A percentile compares a stretch with the other conserved stretches of the same genome.
Evolutionary conservation across 92 coral and sea anemone genomes (phyloP).

Genomic region (Umimayanthus chanpuru): DNA sequence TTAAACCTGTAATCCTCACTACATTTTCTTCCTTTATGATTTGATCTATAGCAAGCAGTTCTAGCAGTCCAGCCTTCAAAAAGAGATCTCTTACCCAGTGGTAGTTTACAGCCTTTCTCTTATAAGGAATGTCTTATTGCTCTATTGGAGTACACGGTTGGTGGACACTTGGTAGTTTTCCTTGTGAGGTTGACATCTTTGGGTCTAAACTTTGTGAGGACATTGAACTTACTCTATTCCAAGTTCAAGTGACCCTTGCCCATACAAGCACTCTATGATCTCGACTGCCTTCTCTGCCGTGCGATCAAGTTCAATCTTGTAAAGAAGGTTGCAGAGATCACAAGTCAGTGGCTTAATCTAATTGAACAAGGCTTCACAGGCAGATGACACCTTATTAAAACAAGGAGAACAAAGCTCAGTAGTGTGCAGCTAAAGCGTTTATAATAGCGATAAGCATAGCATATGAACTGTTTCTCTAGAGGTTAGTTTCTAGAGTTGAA

Average conservation of each 20-base stretch:
- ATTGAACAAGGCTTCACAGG: slow-evolving; percentile 43
- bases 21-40: no score
- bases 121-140: slow-evolving; percentile 45
- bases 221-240: slow-evolving; percentile 46
- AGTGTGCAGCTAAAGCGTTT: no score
- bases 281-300: slow-evolving; percentile 51
- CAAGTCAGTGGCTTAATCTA: slow-evolving; percentile 46
- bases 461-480: no score
- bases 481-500: no score
- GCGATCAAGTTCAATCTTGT: slow-evolving; percentile 62
- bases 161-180: slow-evolving; percentile 46
- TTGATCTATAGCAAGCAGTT: no score
- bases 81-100: slow-evolving; percentile 55
- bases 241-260: slow-evolving; percentile 54
- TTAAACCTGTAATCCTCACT: no score
- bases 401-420: no score
- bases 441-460: no score
- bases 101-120: slow-evolving; percentile 31
- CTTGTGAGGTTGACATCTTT: slow-evolving; percentile 49
- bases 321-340: slow-evolving; percentile 51
- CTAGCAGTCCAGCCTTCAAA: slow-evolving; percentile 1
- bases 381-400: no score
- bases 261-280: slow-evolving; percentile 36
- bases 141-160: slow-evolving; percentile 49
- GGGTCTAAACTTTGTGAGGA: slow-evolving; percentile 57